Evolutionary conservation across 1,140 invertebrate species (phyloP), one percentile per base, ranked within the genome.

Genomic region (Ooceraea biroi): DNA sequence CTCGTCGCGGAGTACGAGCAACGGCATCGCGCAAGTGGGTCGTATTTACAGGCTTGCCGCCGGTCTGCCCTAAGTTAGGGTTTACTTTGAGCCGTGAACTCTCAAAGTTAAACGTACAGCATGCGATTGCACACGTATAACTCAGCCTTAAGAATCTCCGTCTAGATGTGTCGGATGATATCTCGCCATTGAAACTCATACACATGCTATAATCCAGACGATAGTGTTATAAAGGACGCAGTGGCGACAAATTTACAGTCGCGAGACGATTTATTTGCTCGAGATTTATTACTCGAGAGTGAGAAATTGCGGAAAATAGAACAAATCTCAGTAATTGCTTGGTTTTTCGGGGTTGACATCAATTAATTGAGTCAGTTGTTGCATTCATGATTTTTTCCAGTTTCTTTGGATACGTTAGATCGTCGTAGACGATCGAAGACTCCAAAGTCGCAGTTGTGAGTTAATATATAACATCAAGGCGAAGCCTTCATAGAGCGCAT

Each of bases 401-500:
- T n/a, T n/a, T n/a, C n/a, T n/a, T n/a, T n/a, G n/a, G n/a, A n/a
- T n/a, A n/a, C n/a, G 17, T n/a, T 36, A 36, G 1, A 57, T 44
- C 19, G 36, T 44, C 25, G 41, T 22, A 11, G 3, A 19, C 3
- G 22, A 58, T 58, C 3, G 3, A 14, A 17, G 3, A 57, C 41
- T 12, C 25, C 8, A 36, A 3, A 36, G 7, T 36, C 36, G 0
- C 27, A 58, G 19, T 73, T 52, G 5, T 1, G n/a, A 1, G 44
- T 36, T 58, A 74, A 30, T 27, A 27, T 14, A 50, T 66, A 65
- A 25, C 30, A 8, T 7, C 3, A 57, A 41, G 19, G 52, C 41
- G 30, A 48, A 85, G 72, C 48, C 57, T 85, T 36, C 65, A 55
- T 12, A 57, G 66, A 55, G 68, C 55, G 55, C 78, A 73, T 82